Evolutionary conservation across 1,140 invertebrate species (phyloP), one percentile per base, ranked within the genome.

Genomic region (Drosophila murphyi): DNA sequence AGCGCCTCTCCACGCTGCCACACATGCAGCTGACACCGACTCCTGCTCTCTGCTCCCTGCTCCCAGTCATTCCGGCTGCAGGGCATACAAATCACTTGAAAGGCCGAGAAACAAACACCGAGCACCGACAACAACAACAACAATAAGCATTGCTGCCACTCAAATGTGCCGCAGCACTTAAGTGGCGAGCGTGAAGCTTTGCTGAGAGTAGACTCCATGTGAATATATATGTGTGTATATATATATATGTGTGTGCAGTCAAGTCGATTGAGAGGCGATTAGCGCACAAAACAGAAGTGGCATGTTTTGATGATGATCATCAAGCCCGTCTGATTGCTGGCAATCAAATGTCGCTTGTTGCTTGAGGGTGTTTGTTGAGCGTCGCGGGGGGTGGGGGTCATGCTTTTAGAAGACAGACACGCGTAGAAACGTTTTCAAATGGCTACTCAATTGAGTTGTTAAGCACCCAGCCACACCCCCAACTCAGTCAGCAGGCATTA

Each of bases 301-400:
- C 85, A 80, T 88, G 85, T 88, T 89, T 83, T 83, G 85, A 88
- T 88, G 85, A 89, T 89, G 71, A 85, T 88, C 85, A 88, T 72
- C 83, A 70, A 82, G 64, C 68, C 57, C 80, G 85, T 89, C 85
- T 78, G 78, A 88, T 88, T 88, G 85, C 80, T 81, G 75, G 77
- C 85, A 88, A 88, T 89, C 85, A 89, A 89, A 88, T 80, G 67
- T 64, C 51, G 69, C 70, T 70, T 81, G 65, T 67, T 54, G 35
- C 45, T 20, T 20, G 31, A 2, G 8, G 3, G 5, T n/a, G n/a
- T 8, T 3, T 39, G n/a, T 4, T 52, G 45, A 48, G 60, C 39
- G 73, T 37, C 41, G 35, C n/a, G 8, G 35, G 8, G 12, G 2
- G 10, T 20, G 47, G 28, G 51, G 31, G 48, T 39, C n/a, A 12